Evolutionary conservation across 2,888 invertebrate genomes (phyloP).

Genomic region (Helobdella robusta): DNA sequence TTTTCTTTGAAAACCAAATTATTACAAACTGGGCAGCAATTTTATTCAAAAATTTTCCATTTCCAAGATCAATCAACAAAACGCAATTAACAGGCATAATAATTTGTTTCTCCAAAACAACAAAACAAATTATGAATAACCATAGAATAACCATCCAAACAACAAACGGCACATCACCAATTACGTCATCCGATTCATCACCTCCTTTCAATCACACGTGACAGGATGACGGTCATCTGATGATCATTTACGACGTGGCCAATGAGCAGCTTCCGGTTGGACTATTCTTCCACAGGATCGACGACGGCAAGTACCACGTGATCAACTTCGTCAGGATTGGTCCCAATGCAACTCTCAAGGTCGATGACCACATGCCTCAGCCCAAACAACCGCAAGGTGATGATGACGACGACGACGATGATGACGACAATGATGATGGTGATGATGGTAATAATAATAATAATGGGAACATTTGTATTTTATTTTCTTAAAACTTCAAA

Average conservation of each 20-base stretch:
- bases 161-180: too few relatives aligned
- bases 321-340: constrained; percentile 78
- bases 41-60: too few relatives aligned
- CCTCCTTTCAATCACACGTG: too few relatives aligned
- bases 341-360: constrained; percentile 77
- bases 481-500: too few relatives aligned
- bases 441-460: not conserved
- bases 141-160: too few relatives aligned
- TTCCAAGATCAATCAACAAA: too few relatives aligned
- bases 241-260: constrained; percentile 87
- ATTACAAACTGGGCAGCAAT: too few relatives aligned
- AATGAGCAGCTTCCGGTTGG: constrained; percentile 81
- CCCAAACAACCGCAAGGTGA: constrained; percentile 76
- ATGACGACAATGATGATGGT: constrained; percentile 12
- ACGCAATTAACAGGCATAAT: too few relatives aligned
- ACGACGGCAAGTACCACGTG: constrained; percentile 87
- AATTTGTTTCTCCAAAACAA: too few relatives aligned
- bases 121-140: too few relatives aligned
- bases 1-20: too few relatives aligned
- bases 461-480: not conserved
- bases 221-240: constrained; percentile 80
- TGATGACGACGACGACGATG: constrained; percentile 16
- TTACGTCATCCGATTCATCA: too few relatives aligned
- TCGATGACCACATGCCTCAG: constrained; percentile 68
- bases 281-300: constrained; percentile 57